These are phyloP conservation scores for Zaprionus ghesquierei DNA, from an alignment of 1,140 invertebrate species.

Conservation along the genomic window DNA sequence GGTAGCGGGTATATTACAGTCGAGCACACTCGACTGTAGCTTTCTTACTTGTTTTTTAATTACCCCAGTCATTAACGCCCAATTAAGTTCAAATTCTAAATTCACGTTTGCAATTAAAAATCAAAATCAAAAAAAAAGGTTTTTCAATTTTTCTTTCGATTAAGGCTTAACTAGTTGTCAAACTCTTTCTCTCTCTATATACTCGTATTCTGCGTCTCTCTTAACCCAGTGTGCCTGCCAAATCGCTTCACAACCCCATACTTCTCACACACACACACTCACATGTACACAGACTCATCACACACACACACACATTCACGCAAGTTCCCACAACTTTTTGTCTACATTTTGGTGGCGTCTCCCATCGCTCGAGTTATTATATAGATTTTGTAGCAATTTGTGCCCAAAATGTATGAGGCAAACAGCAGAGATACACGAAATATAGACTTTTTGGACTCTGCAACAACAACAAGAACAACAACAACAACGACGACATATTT, in stretches of 20 bases:
- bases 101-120: slow-evolving; percentile 65
- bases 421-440: slow-evolving; percentile 17
- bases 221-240: slow-evolving; percentile 27
- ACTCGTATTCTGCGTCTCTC: no score
- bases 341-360: slow-evolving; percentile 33
- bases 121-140: slow-evolving; percentile 1
- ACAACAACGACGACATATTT: slow-evolving; percentile 68
- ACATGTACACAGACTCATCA: not conserved
- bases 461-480: not conserved
- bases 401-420: slow-evolving; percentile 66
- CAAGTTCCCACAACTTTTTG: slow-evolving; percentile 41
- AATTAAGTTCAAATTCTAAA: slow-evolving; percentile 71
- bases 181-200: not conserved
- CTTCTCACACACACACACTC: not conserved
- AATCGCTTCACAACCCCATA: slow-evolving; percentile 10
- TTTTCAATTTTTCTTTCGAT: slow-evolving; percentile 64
- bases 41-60: no score
- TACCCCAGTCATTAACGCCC: slow-evolving; percentile 63
- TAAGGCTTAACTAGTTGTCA: slow-evolving; percentile 28
- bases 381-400: slow-evolving; percentile 80
- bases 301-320: not conserved
- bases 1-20: no score
- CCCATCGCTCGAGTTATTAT: slow-evolving; percentile 59
- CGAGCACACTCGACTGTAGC: no score
- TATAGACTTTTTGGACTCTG: slow-evolving; percentile 56